Conservation (phyloP, 2,888 invertebrate genomes). For the Tipula unca region DNA sequence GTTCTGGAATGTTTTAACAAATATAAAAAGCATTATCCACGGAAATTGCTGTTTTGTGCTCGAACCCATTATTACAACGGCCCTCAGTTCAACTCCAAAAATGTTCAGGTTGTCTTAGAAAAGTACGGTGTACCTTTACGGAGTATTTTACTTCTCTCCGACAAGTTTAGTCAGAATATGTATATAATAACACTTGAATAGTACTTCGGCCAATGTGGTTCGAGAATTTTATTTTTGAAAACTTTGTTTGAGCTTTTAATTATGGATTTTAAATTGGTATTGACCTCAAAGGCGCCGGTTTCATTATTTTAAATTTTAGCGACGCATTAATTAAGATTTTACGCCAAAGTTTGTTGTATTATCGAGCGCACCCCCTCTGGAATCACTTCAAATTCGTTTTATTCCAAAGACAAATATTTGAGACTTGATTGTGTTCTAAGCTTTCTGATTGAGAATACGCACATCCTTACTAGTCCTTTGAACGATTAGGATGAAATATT, state of each 20-base stretch:
- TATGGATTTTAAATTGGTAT: slow-evolving; percentile 70
- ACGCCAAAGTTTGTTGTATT: slow-evolving; percentile 71
- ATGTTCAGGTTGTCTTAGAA: no score
- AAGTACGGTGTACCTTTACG: no score
- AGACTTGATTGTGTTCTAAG: slow-evolving; percentile 60
- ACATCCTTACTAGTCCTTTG: slow-evolving; percentile 65
- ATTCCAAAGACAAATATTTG: slow-evolving; percentile 73
- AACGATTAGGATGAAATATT: slow-evolving; percentile 72
- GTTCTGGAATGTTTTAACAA: no score
- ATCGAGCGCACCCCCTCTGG: slow-evolving; percentile 65
- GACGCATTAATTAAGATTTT: slow-evolving; percentile 72
- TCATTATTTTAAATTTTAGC: slow-evolving; percentile 58
- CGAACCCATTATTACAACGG: no score
- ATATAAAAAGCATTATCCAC: no score
- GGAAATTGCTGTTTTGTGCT: no score
- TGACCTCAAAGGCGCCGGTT: slow-evolving; percentile 69
- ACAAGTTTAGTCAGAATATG: no score
- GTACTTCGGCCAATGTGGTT: slow-evolving; percentile 63
- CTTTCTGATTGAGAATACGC: slow-evolving; percentile 70
- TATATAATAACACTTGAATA: slow-evolving; percentile 76
- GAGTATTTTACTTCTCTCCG: no score
- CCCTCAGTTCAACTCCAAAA: no score
- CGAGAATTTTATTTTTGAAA: slow-evolving; percentile 73
- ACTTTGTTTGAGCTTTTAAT: slow-evolving; percentile 70
- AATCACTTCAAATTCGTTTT: slow-evolving; percentile 66